A percentile compares a stretch with the other conserved stretches of the same genome.
These are phyloP conservation scores for Thunnus maccoyii DNA, from an alignment of 2,113 vertebrate genomes.

Conservation along the genomic window DNA sequence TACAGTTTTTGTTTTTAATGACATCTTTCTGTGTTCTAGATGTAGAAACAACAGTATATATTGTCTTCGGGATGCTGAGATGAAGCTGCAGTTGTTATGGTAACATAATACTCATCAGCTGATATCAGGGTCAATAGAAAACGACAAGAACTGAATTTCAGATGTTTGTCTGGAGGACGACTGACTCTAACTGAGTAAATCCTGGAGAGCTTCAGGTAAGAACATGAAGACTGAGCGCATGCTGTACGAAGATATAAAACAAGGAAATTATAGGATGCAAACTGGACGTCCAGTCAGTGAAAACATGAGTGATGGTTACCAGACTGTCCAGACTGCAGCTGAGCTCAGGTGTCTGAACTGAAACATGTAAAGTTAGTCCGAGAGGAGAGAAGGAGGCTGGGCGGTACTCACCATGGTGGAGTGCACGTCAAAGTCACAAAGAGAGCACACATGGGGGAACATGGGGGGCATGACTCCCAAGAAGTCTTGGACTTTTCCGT, in stretches of 20 bases:
- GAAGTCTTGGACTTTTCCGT: constrained; percentile 85
- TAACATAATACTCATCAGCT: too few species aligned
- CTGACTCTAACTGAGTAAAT: constrained; percentile 1
- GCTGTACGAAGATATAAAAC: background rate
- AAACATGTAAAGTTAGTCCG: constrained; percentile 58
- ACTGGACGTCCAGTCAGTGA: constrained; percentile 11
- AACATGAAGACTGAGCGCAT: constrained; percentile 17
- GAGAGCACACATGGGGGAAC: constrained; percentile 86
- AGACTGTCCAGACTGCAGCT: background rate
- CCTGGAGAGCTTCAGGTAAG: constrained; percentile 10
- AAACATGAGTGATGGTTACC: background rate
- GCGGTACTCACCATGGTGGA: constrained; percentile 85
- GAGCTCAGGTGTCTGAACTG: constrained; percentile 25
- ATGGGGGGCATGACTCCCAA: constrained; percentile 81
- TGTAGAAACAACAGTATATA: background rate
- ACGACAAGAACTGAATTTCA: too few species aligned
- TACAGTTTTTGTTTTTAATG: too few species aligned
- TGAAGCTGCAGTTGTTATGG: too few species aligned
- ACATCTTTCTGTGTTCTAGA: background rate
- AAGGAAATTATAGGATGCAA: constrained; percentile 13
- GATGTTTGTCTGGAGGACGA: too few species aligned
- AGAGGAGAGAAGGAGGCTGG: constrained; percentile 43
- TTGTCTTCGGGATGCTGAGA: too few species aligned
- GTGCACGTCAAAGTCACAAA: constrained; percentile 88
- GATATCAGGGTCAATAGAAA: too few species aligned